Conservation (phyloP, 2,113 vertebrate species). For the Glareola pratincola region DNA sequence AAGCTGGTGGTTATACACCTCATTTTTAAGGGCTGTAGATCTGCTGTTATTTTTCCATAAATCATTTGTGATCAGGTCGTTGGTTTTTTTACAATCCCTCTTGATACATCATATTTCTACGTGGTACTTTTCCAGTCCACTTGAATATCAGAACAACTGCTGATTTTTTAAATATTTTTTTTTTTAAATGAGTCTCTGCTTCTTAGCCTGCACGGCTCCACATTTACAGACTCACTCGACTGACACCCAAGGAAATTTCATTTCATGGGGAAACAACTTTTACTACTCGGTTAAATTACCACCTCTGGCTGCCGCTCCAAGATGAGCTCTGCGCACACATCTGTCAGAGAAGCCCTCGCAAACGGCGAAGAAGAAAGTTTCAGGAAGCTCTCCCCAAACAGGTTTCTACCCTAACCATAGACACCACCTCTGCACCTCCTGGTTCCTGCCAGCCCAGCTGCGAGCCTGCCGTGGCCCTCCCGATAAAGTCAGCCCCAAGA, state of each 20-base stretch:
- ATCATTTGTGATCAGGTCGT: neutral
- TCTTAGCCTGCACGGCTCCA: neutral
- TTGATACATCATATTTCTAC: neutral
- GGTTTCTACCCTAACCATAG: slow-evolving; percentile 51
- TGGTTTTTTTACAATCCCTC: neutral
- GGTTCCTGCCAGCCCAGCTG: slow-evolving; percentile 45
- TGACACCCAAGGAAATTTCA: neutral
- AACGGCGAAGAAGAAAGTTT: slow-evolving; percentile 8
- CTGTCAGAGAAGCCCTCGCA: neutral
- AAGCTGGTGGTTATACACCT: neutral
- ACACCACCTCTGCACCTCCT: slow-evolving; percentile 40
- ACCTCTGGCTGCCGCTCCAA: neutral
- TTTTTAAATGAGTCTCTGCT: neutral
- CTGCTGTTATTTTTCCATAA: neutral
- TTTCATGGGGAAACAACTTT: neutral
- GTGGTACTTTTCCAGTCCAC: neutral
- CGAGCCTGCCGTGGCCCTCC: neutral
- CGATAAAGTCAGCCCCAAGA: neutral
- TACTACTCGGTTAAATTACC: neutral
- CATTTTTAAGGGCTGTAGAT: neutral
- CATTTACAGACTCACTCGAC: neutral
- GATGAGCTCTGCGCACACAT: neutral
- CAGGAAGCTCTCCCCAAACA: slow-evolving; percentile 39
- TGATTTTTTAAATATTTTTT: neutral
- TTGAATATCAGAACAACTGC: neutral